phyloP scores from a whole-genome alignment of 2,113 vertebrate species.

The Malaclemys terrapin region DNA sequence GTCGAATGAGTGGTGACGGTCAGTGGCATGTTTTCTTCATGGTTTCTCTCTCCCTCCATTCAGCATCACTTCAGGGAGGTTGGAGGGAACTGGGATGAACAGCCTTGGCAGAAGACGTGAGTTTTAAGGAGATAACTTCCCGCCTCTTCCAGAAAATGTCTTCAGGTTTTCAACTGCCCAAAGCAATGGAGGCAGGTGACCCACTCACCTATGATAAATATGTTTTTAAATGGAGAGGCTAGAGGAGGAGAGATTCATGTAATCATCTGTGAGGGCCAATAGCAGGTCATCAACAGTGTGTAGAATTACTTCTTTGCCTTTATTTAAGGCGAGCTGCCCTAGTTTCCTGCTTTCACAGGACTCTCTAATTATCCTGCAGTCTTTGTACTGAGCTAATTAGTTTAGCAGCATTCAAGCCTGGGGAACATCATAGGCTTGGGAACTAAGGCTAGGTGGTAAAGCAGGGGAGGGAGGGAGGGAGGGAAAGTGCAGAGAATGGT shows the following conservation, averaged over 20 bases:
- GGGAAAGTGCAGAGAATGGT: background rate
- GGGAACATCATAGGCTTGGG: conserved; percentile 57
- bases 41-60: background rate
- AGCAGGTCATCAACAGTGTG: rapidly evolving
- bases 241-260: rapidly evolving
- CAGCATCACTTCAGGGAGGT: background rate
- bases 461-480: background rate
- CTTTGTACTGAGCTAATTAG: conserved; percentile 71
- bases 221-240: background rate
- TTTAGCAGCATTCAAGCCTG: conserved; percentile 51
- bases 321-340: conserved; percentile 71
- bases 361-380: conserved; percentile 69
- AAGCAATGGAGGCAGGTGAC: background rate
- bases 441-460: conserved; percentile 20
- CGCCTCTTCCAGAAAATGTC: background rate
- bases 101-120: rapidly evolving
- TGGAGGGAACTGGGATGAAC: background rate
- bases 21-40: background rate
- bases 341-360: conserved; percentile 63
- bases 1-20: background rate
- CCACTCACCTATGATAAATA: background rate
- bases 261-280: background rate
- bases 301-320: background rate
- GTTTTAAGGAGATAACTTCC: background rate
- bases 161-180: background rate